Percentiles rank a stretch among this genome's conserved stretches.
These are phyloP conservation scores for Cotesia glomerata DNA, from an alignment of 1,140 invertebrate species.

Conservation along the genomic window DNA sequence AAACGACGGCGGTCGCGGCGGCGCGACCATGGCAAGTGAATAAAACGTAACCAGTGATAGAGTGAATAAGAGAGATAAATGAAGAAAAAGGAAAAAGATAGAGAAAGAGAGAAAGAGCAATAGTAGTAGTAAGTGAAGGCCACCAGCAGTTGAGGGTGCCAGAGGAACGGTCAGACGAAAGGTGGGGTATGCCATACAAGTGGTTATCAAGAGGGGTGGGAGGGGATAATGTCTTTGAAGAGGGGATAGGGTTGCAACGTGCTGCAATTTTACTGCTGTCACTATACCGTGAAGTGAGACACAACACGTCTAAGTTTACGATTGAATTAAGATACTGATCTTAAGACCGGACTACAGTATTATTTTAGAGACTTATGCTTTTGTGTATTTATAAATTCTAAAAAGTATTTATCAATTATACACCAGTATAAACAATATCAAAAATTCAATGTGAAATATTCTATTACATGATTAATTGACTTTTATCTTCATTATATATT, in stretches of 20 bases:
- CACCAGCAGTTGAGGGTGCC: neutral
- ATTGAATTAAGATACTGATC: neutral
- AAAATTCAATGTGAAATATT: too few species aligned
- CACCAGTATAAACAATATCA: neutral
- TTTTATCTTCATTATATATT: too few species aligned
- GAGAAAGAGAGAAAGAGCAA: neutral
- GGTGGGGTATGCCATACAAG: slow-evolving; percentile 9
- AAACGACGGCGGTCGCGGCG: slow-evolving; percentile 17
- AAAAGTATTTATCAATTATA: neutral
- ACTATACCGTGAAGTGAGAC: neutral
- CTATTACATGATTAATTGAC: too few species aligned
- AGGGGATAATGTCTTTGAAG: neutral
- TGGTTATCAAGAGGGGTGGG: neutral
- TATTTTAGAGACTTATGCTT: neutral
- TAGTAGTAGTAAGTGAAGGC: neutral
- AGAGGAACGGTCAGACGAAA: slow-evolving; percentile 6
- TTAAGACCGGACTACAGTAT: neutral
- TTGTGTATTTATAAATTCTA: neutral
- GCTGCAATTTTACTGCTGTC: too few species aligned
- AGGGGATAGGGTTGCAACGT: neutral
- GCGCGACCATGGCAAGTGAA: slow-evolving; percentile 15
- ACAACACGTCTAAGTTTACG: neutral
- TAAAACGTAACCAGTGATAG: slow-evolving; percentile 1
- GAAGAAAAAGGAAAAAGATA: neutral
- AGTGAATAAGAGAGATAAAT: neutral